Evolutionary conservation across 2,113 vertebrate genomes (phyloP).

Genomic region (Ciconia boyciana): DNA sequence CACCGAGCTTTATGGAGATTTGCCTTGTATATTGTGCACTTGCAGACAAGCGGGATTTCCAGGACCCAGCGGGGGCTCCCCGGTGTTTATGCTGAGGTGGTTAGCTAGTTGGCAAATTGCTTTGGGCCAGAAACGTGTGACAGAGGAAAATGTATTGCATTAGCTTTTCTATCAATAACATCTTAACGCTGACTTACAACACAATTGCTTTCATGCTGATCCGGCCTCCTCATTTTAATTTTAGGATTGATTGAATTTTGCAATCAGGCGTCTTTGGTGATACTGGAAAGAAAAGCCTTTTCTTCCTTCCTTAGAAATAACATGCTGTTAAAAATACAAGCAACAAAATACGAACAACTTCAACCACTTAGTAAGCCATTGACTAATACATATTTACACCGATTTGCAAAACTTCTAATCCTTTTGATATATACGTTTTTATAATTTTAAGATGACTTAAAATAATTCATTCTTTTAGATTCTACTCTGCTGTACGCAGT

Average conservation of each 20-base stretch:
- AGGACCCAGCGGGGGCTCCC: constrained; percentile 82
- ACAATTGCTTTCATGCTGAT: constrained; percentile 49
- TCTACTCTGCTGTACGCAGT: not conserved
- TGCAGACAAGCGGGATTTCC: constrained; percentile 84
- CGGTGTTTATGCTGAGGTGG: constrained; percentile 85
- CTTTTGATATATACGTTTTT: not conserved
- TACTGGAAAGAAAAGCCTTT: not conserved
- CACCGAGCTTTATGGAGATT: constrained; percentile 70
- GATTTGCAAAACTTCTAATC: not conserved
- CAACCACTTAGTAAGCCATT: not conserved
- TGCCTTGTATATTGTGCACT: constrained; percentile 78
- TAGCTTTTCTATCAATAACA: constrained; percentile 68
- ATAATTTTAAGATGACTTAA: not conserved
- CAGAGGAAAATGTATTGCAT: constrained; percentile 67
- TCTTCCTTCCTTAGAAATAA: not conserved
- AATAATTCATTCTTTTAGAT: not conserved
- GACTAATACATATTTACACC: constrained; percentile 26
- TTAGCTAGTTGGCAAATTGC: constrained; percentile 77
- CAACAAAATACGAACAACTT: constrained; percentile 20
- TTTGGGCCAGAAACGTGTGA: constrained; percentile 68
- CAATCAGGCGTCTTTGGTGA: not conserved
- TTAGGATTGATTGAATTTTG: constrained; percentile 46
- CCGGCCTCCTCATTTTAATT: constrained; percentile 58
- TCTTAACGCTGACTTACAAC: constrained; percentile 55
- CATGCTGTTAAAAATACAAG: constrained; percentile 11